Conservation (phyloP, 2,888 invertebrate genomes). For the Tipula vernalis region DNA sequence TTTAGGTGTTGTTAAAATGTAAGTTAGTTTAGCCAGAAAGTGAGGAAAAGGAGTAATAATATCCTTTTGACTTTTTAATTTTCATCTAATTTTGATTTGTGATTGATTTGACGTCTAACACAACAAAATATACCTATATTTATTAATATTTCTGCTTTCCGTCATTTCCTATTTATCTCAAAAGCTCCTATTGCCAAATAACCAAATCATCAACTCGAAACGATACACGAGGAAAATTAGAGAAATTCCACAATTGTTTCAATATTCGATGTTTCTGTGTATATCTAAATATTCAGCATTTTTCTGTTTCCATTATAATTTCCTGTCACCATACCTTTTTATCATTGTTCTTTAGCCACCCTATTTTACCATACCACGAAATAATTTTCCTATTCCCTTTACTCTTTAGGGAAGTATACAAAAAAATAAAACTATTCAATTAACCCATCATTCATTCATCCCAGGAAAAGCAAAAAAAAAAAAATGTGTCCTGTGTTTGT, state of each 20-base stretch:
- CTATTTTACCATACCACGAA: background rate
- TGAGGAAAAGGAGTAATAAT: too few species aligned
- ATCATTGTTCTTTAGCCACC: background rate
- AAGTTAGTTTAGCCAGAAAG: too few species aligned
- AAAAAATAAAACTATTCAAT: background rate
- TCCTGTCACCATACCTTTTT: background rate
- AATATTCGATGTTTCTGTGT: background rate
- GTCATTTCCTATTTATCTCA: background rate
- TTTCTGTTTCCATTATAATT: background rate
- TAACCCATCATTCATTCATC: background rate
- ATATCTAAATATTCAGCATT: background rate
- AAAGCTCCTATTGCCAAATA: background rate
- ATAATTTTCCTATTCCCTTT: background rate
- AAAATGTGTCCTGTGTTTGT: background rate
- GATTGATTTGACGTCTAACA: background rate
- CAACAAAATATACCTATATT: background rate
- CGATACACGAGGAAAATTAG: background rate
- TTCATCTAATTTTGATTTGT: background rate
- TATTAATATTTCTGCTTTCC: background rate
- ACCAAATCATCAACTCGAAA: background rate
- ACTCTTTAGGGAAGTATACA: background rate
- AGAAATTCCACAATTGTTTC: background rate
- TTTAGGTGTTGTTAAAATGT: too few species aligned
- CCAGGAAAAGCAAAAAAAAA: background rate
- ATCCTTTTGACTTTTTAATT: too few species aligned